Conservation (phyloP, 2,113 vertebrate genomes). For the Uropsilus gracilis region DNA sequence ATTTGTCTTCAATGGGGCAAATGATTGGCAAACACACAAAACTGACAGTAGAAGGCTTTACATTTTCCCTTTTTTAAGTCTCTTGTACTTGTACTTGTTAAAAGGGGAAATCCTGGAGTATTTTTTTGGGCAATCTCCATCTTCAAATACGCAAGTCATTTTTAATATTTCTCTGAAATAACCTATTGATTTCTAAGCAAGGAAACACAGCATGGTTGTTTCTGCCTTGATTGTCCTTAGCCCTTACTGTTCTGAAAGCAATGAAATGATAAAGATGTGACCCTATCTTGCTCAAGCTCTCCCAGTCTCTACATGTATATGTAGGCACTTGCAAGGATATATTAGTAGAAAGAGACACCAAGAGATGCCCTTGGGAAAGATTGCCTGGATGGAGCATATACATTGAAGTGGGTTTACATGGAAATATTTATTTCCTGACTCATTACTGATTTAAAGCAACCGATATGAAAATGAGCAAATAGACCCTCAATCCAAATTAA, state of each 20-base stretch:
- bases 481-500: background rate
- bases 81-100: background rate
- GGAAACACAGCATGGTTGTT: background rate
- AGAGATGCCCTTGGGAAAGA: background rate
- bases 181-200: constrained; percentile 17
- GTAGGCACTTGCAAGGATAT: background rate
- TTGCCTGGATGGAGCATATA: background rate
- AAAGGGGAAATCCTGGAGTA: background rate
- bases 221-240: background rate
- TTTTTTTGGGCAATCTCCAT: background rate
- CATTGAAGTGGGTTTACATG: background rate
- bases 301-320: background rate
- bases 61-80: constrained; percentile 14
- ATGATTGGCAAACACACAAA: background rate
- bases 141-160: background rate
- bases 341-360: background rate
- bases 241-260: background rate
- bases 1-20: background rate
- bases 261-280: background rate
- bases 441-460: background rate
- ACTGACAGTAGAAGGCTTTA: background rate
- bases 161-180: constrained; percentile 23
- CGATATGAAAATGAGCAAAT: background rate
- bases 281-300: background rate
- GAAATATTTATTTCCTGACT: background rate